Conservation (phyloP, 2,888 invertebrate genomes). For the Eupithecia vulgata region DNA sequence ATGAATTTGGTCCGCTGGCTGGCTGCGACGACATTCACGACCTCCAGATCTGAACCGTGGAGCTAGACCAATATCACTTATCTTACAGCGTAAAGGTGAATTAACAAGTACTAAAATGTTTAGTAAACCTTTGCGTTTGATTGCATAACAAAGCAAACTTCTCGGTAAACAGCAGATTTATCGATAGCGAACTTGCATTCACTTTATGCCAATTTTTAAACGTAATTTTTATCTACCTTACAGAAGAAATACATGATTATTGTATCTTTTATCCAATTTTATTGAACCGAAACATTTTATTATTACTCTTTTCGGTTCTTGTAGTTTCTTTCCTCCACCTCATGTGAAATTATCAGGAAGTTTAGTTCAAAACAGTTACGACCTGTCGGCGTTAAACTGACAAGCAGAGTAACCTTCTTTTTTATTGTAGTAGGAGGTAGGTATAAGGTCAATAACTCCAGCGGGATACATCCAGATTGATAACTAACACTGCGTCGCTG, state of each 20-base stretch:
- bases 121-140: constrained; percentile 16
- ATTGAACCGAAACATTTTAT: too few relatives aligned
- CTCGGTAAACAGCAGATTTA: constrained; percentile 3
- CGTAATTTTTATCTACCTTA: background rate
- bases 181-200: background rate
- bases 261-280: background rate
- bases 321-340: background rate
- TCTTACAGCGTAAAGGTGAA: constrained; percentile 2
- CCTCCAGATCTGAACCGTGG: background rate
- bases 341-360: background rate
- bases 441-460: background rate
- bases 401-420: background rate
- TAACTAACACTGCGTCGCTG: background rate
- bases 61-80: background rate
- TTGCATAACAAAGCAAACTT: constrained; percentile 3
- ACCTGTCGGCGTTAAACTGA: background rate
- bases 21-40: background rate
- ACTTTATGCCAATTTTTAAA: background rate
- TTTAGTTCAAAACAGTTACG: background rate
- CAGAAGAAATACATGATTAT: background rate
- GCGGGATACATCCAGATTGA: constrained; percentile 2
- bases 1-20: too few relatives aligned
- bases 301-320: background rate
- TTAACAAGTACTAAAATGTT: background rate
- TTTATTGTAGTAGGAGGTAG: background rate